Conservation (phyloP, 2,888 invertebrate species). For the Anthoptus insignis region DNA sequence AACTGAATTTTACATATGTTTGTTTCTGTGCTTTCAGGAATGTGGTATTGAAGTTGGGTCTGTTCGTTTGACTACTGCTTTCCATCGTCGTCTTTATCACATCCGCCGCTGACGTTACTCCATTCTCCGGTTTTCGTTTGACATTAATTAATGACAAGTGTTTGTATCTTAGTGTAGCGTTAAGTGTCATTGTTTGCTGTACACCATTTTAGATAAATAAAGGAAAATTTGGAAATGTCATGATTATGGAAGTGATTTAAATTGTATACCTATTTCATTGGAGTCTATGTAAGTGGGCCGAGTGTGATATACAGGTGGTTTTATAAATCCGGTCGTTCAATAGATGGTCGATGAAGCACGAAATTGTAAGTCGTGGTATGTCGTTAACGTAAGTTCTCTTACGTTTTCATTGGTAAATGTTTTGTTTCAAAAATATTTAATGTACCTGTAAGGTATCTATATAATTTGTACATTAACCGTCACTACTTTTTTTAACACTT, state of each 20-base stretch:
- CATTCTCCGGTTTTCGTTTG: constrained; percentile 53
- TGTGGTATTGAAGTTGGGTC: constrained; percentile 56
- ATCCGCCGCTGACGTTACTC: constrained; percentile 56
- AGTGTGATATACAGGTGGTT: not conserved
- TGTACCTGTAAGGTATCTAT: not conserved
- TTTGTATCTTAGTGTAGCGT: constrained; percentile 69
- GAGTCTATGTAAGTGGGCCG: not conserved
- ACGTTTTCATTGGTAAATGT: constrained; percentile 5
- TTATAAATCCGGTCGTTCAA: constrained; percentile 1
- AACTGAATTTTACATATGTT: constrained; percentile 17
- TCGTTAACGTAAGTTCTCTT: constrained; percentile 18
- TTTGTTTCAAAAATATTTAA: constrained; percentile 2
- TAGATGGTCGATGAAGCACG: constrained; percentile 1
- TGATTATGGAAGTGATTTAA: constrained; percentile 25
- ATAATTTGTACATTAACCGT: not conserved
- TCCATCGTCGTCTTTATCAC: constrained; percentile 64
- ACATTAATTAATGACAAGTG: constrained; percentile 53
- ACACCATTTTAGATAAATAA: constrained; percentile 62
- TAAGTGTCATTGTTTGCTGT: constrained; percentile 72
- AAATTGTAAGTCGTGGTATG: constrained; percentile 2
- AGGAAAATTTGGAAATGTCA: constrained; percentile 54
- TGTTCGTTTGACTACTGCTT: constrained; percentile 61
- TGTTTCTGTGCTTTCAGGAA: constrained; percentile 59
- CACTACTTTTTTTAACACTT: not conserved
- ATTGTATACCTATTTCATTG: not conserved